Conservation (phyloP, 2,888 invertebrate genomes). For the Tetrapedia diversipes region DNA sequence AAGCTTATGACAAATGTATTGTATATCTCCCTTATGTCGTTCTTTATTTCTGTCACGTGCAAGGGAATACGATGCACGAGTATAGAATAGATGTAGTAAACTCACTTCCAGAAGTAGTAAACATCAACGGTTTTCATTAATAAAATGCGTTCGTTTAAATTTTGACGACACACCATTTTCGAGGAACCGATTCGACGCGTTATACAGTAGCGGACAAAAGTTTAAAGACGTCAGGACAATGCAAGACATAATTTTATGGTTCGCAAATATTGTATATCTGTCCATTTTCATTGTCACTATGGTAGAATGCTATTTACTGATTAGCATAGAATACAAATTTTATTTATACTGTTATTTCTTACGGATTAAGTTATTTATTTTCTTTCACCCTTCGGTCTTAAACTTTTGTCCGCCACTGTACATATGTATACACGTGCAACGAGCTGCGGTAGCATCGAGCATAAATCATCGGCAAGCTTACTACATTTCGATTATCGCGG, state of each 20-base stretch:
- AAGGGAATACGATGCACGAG: neutral
- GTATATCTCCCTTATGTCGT: slow-evolving; percentile 3
- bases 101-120: neutral
- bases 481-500: neutral
- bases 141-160: slow-evolving; percentile 1
- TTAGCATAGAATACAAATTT: too few species aligned
- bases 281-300: too few species aligned
- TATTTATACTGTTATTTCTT: too few species aligned
- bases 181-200: slow-evolving; percentile 1
- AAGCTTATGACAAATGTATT: neutral
- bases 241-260: too few species aligned
- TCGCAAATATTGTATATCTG: too few species aligned
- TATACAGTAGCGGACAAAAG: too few species aligned
- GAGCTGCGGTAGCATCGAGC: neutral
- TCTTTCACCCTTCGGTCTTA: too few species aligned
- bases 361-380: too few species aligned
- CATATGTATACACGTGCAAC: neutral
- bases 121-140: neutral
- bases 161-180: neutral
- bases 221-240: too few species aligned
- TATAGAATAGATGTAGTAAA: too few species aligned
- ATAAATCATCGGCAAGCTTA: neutral
- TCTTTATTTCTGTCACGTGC: neutral
- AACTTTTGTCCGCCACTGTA: too few species aligned
- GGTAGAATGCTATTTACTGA: too few species aligned